Evolutionary conservation across 2,888 invertebrate genomes (phyloP).

Genomic region (Eupithecia exiguata): DNA sequence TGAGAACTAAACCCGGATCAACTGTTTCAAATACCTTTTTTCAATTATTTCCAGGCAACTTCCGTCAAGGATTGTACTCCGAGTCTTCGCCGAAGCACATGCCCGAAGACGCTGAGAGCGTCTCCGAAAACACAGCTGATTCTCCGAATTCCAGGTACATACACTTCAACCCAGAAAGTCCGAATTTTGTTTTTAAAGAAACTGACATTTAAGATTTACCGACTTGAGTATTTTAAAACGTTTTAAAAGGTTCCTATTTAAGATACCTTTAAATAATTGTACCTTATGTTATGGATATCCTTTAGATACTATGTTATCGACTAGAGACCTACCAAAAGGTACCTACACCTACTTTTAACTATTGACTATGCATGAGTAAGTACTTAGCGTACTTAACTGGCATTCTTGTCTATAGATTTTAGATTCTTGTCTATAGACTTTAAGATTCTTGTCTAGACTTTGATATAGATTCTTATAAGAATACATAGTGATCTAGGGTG

Average conservation of each 20-base stretch:
- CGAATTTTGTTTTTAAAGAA: conserved; percentile 72
- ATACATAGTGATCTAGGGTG: neutral
- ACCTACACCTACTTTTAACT: too few relatives aligned
- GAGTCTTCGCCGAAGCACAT: conserved; percentile 73
- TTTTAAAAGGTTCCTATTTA: conserved; percentile 4
- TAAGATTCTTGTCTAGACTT: too few relatives aligned
- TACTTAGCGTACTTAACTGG: neutral
- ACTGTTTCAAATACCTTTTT: neutral
- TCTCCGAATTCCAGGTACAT: conserved; percentile 73
- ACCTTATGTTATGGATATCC: neutral
- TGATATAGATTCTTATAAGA: neutral
- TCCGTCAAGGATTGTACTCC: conserved; percentile 74
- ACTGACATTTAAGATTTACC: conserved; percentile 68
- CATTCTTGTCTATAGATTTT: neutral
- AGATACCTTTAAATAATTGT: neutral
- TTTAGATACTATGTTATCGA: neutral
- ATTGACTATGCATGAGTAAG: neutral
- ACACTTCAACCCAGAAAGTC: conserved; percentile 70
- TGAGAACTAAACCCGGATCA: neutral
- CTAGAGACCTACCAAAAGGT: neutral
- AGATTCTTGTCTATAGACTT: too few relatives aligned
- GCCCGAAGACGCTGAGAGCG: conserved; percentile 62
- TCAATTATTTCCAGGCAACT: conserved; percentile 66
- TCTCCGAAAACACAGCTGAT: conserved; percentile 57
- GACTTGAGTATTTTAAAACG: neutral